Conservation (phyloP, 2,113 vertebrate species). For the Psilopogon haemacephalus region DNA sequence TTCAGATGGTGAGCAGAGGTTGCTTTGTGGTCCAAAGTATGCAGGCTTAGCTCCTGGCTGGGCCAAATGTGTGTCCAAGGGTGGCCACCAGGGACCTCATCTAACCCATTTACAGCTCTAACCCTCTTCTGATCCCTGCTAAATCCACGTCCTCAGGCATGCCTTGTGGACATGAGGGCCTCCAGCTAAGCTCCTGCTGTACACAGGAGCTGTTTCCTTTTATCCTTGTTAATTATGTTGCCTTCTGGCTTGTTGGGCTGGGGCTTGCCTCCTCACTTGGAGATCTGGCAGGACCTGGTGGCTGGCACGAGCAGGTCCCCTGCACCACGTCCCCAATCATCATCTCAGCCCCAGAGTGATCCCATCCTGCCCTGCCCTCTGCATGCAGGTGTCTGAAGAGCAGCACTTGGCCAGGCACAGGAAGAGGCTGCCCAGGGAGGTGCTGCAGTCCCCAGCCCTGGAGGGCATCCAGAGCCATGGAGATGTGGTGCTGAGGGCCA, state of each 20-base stretch:
- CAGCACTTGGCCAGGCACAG: not conserved
- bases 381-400: too few species aligned
- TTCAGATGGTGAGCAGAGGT: not conserved
- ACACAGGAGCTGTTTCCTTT: slow-evolving; percentile 12
- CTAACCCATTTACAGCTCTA: slow-evolving; percentile 29
- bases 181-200: slow-evolving; percentile 22
- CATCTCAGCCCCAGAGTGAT: not conserved
- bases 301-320: not conserved
- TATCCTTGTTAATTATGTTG: slow-evolving; percentile 43
- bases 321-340: not conserved
- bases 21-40: not conserved
- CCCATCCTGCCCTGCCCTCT: not conserved
- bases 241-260: not conserved
- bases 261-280: not conserved
- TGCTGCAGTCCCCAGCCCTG: too few species aligned
- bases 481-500: too few species aligned
- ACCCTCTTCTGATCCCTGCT: slow-evolving; percentile 37
- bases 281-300: not conserved
- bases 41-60: not conserved
- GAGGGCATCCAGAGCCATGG: too few species aligned
- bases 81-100: not conserved
- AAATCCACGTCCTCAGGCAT: slow-evolving; percentile 39
- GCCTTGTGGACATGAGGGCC: slow-evolving; percentile 2
- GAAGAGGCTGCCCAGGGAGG: too few species aligned
- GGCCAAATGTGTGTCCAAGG: not conserved